These are phyloP conservation scores for Enteromius paludinosus DNA, from an alignment of 2,797 vertebrate species.

Conservation along the genomic window DNA sequence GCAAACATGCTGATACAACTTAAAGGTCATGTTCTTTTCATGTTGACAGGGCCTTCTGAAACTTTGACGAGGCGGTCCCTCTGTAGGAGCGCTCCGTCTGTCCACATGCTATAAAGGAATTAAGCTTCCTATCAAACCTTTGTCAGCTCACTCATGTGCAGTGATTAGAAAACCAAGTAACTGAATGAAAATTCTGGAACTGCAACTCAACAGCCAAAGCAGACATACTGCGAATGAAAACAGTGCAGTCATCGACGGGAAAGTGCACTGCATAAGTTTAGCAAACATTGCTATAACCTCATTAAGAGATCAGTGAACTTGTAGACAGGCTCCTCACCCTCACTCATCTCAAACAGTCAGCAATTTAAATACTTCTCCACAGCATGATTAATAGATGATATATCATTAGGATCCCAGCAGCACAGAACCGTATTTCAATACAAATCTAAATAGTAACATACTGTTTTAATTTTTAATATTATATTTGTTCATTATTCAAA, in stretches of 20 bases:
- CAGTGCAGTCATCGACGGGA: background rate
- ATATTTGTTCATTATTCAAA: background rate
- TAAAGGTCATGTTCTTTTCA: constrained; percentile 99
- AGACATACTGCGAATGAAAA: constrained; percentile 25
- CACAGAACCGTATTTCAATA: background rate
- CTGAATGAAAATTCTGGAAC: constrained; percentile 34
- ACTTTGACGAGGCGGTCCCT: constrained; percentile 94
- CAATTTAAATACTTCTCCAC: constrained; percentile 4
- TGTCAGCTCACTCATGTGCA: constrained; percentile 86
- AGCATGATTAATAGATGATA: constrained; percentile 21
- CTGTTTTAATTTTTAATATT: background rate
- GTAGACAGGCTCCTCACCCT: constrained; percentile 1
- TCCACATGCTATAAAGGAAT: constrained; percentile 79
- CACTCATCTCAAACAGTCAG: background rate
- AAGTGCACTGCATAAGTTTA: background rate
- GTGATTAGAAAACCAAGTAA: constrained; percentile 85
- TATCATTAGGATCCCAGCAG: constrained; percentile 1
- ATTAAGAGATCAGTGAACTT: constrained; percentile 31
- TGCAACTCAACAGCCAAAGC: constrained; percentile 35
- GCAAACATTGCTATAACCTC: constrained; percentile 21
- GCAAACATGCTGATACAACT: constrained; percentile 99
- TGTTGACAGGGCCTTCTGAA: constrained; percentile 98
- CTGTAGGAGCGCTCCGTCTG: constrained; percentile 82
- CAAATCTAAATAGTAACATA: background rate
- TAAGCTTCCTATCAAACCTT: constrained; percentile 86